Evolutionary conservation across 2,113 vertebrate species (phyloP).

Genomic region (Myotis lucifugus): DNA sequence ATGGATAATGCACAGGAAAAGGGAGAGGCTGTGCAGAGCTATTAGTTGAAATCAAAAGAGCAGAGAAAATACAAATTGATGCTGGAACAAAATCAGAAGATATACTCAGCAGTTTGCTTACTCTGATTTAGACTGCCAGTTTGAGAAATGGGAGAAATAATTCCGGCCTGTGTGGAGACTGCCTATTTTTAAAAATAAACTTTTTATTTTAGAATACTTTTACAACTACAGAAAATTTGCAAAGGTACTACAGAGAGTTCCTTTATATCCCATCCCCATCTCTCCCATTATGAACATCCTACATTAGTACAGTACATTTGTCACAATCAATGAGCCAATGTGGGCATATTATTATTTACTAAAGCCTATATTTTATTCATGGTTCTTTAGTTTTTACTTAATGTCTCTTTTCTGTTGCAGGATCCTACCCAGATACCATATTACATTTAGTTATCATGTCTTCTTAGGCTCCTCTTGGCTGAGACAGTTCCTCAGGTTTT

Average conservation of each 20-base stretch:
- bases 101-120: constrained; percentile 44
- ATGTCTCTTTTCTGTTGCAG: not conserved
- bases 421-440: not conserved
- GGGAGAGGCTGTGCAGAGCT: not conserved
- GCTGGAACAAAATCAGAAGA: constrained; percentile 65
- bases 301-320: not conserved
- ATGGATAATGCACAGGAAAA: constrained; percentile 60
- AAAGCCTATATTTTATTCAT: not conserved
- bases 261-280: not conserved
- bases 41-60: constrained; percentile 68
- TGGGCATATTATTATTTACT: not conserved
- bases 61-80: constrained; percentile 70
- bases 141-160: constrained; percentile 56
- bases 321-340: not conserved
- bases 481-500: not conserved
- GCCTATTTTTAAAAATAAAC: not conserved
- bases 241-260: not conserved
- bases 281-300: not conserved
- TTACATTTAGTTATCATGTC: not conserved
- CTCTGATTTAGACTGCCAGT: constrained; percentile 52
- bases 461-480: not conserved
- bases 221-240: not conserved
- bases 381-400: not conserved
- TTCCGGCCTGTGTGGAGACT: not conserved
- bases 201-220: constrained; percentile 34